phyloP scores from a whole-genome alignment of 2,888 invertebrate species.

The Drosophila borborema region DNA sequence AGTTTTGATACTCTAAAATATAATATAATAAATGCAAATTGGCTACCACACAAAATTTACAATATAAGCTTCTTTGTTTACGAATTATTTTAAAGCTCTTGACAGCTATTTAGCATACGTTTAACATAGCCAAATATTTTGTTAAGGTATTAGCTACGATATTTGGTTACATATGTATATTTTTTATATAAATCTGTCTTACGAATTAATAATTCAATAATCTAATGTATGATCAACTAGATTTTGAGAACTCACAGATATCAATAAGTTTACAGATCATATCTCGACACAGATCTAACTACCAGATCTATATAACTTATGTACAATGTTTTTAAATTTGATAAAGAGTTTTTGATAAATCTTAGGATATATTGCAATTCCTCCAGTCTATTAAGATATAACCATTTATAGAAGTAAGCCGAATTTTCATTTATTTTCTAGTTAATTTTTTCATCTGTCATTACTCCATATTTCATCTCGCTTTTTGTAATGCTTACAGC shows the following conservation, averaged over 20 bases:
- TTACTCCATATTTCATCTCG: background rate
- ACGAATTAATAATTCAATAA: no score
- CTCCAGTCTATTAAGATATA: no score
- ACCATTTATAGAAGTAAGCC: background rate
- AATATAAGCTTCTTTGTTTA: background rate
- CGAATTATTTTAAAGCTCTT: background rate
- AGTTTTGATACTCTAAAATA: background rate
- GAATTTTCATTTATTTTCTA: no score
- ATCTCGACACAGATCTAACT: no score
- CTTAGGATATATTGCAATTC: no score
- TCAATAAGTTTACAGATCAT: no score
- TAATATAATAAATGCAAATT: slow-evolving; percentile 1
- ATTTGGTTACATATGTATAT: no score
- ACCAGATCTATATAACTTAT: no score
- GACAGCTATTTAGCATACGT: slow-evolving; percentile 1
- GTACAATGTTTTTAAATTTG: no score
- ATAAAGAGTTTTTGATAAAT: no score
- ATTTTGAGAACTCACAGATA: background rate
- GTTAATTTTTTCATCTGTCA: background rate
- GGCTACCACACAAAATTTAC: background rate
- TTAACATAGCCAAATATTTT: background rate
- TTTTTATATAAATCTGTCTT: no score
- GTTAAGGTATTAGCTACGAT: background rate
- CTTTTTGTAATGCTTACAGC: slow-evolving; percentile 47
- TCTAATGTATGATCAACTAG: background rate